Conservation (phyloP, 2,113 vertebrate genomes). For the Pituophis catenifer region DNA sequence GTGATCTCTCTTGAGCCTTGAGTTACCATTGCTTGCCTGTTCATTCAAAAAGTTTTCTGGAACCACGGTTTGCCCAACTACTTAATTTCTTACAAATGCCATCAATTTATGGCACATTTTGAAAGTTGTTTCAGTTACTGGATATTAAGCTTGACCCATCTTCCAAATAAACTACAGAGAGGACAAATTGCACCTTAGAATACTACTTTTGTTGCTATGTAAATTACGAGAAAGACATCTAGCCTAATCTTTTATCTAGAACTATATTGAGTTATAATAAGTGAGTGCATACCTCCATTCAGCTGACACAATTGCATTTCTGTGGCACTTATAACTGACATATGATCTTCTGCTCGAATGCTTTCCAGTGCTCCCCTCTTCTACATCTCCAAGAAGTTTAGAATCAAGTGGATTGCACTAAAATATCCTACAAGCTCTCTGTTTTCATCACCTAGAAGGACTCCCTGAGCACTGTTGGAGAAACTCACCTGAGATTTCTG, state of each 20-base stretch:
- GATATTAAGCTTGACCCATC: neutral
- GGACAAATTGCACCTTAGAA: neutral
- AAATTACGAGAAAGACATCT: neutral
- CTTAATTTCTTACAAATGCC: neutral
- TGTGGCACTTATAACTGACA: neutral
- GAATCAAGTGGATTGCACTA: neutral
- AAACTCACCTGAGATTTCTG: neutral
- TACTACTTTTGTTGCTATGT: neutral
- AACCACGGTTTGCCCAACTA: neutral
- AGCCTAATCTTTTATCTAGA: neutral
- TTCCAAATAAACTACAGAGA: neutral
- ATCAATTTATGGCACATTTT: neutral
- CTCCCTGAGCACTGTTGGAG: neutral
- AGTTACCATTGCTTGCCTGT: neutral
- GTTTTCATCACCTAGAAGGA: neutral
- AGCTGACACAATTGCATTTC: neutral
- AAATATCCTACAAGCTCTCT: neutral
- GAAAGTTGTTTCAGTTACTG: neutral
- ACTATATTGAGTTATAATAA: neutral
- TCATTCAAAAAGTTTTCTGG: neutral
- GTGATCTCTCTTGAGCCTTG: neutral
- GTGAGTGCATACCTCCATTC: neutral
- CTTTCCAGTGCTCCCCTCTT: neutral
- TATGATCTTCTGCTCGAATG: neutral
- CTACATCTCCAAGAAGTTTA: neutral